Percentiles rank a stretch among this genome's conserved stretches.
Evolutionary conservation across 2,113 vertebrate species (phyloP).

Genomic region (Prolemur simus): DNA sequence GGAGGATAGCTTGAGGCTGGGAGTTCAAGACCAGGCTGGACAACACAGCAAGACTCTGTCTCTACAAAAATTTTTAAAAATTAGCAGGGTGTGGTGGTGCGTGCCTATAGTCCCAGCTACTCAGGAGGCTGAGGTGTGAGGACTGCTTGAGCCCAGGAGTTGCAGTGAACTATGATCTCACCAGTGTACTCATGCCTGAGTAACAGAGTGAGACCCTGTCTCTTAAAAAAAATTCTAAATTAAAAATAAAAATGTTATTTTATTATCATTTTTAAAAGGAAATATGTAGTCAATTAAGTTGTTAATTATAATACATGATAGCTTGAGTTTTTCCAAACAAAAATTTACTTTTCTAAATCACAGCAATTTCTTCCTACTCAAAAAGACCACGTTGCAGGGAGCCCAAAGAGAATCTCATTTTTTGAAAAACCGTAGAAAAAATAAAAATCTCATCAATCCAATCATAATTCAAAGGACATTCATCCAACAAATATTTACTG

Average conservation of each 20-base stretch:
- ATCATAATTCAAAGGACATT: conserved; percentile 35
- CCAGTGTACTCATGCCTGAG: too few species aligned
- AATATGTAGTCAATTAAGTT: background rate
- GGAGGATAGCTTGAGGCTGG: too few species aligned
- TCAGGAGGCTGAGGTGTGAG: too few species aligned
- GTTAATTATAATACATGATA: background rate
- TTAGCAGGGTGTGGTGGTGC: too few species aligned
- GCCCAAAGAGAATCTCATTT: background rate
- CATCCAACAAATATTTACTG: conserved; percentile 11
- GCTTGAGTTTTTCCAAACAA: background rate
- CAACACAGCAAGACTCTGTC: too few species aligned
- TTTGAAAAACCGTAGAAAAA: background rate
- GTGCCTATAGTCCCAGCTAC: too few species aligned
- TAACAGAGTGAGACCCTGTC: too few species aligned
- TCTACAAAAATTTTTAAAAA: too few species aligned
- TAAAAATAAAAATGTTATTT: background rate
- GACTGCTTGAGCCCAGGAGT: too few species aligned
- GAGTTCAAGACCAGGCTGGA: too few species aligned
- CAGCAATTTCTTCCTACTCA: background rate
- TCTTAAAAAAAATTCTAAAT: too few species aligned
- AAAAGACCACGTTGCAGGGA: background rate
- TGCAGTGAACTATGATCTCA: too few species aligned
- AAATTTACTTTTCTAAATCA: conserved; percentile 15
- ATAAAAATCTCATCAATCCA: background rate
- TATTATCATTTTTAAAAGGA: conserved; percentile 3